Evolutionary conservation across 2,113 vertebrate species (phyloP), one percentile per base, ranked within the genome.

Genomic region (Columbina picui): DNA sequence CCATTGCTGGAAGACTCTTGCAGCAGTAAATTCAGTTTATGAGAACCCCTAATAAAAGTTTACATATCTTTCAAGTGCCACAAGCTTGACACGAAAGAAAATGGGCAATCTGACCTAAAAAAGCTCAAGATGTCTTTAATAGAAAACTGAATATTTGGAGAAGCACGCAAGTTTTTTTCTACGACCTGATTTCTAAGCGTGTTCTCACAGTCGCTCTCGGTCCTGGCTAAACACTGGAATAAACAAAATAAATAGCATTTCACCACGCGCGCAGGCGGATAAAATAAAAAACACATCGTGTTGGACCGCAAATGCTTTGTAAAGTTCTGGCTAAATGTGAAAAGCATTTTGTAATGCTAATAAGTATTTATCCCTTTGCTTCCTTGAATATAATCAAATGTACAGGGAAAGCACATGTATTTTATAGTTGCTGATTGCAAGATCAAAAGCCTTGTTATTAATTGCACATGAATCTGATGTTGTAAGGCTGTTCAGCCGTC

Each of bases 401-500:
- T 49, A 36, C 55, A 84, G 89, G 84, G 81, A 93, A 65, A 84
- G 78, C 87, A 95, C 73, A 73, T 96, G 94, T 59, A n/a, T 80
- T 78, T 49, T 7, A 34, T 55, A 86, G 81, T 57, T 67, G 89
- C 75, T 94, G 93, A 91, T 69, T 82, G 80, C 65, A 63, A 61
- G 80, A 97, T 96, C 95, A 94, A 96, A 97, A 96, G 92, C 41
- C 18, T 78, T 13, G 19, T 93, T 94, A 96, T 97, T 95, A 93
- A 96, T 73, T 83, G 78, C 95, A 95, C n/a, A 78, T 95, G 96
- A 90, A 95, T 69, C 60, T 12, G 57, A 56, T 69, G 79, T 32
- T 73, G 64, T 36, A 41, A 87, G 83, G 86, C 84, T 2, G 1
- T 89, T 82, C 74, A 91, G 76, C 87, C 71, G 5, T 81, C 93